These are phyloP conservation scores for Drosophila recens DNA, from an alignment of 2,888 invertebrate species.

Conservation along the genomic window DNA sequence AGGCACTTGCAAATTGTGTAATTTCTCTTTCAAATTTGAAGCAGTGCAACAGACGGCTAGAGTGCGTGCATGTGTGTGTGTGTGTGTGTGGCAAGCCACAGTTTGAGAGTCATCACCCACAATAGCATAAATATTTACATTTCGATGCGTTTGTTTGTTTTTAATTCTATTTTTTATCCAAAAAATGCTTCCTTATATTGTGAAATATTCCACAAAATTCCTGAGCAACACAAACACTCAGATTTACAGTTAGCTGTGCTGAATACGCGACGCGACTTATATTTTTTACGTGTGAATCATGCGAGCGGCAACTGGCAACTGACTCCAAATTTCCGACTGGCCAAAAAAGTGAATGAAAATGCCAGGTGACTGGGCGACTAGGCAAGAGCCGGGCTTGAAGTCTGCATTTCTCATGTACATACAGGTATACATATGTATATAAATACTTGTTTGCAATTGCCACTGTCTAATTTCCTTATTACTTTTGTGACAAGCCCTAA, in stretches of 20 bases:
- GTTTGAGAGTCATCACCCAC: constrained; percentile 33
- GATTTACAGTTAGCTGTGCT: constrained; percentile 58
- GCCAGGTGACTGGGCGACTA: constrained; percentile 22
- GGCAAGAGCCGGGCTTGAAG: constrained; percentile 27
- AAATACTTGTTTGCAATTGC: constrained; percentile 20
- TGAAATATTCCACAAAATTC: constrained; percentile 27
- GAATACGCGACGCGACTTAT: constrained; percentile 65
- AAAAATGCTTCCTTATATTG: constrained; percentile 36
- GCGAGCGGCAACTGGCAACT: constrained; percentile 60
- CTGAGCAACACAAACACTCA: constrained; percentile 37
- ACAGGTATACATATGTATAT: no score
- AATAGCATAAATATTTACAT: constrained; percentile 41
- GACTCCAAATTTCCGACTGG: constrained; percentile 46
- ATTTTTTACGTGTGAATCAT: constrained; percentile 64
- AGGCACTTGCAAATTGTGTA: constrained; percentile 48
- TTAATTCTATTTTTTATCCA: constrained; percentile 19
- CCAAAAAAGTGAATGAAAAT: constrained; percentile 50
- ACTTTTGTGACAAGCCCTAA: constrained; percentile 35
- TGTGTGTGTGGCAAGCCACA: constrained; percentile 31
- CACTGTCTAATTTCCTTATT: constrained; percentile 50
- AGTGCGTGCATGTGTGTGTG: constrained; percentile 3
- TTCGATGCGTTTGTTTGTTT: constrained; percentile 29
- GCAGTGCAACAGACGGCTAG: constrained; percentile 25
- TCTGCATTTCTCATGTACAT: constrained; percentile 25
- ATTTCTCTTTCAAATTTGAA: constrained; percentile 50